These are phyloP conservation scores for Balaenoptera acutorostrata DNA, from an alignment of 2,113 vertebrate genomes.

Conservation along the genomic window DNA sequence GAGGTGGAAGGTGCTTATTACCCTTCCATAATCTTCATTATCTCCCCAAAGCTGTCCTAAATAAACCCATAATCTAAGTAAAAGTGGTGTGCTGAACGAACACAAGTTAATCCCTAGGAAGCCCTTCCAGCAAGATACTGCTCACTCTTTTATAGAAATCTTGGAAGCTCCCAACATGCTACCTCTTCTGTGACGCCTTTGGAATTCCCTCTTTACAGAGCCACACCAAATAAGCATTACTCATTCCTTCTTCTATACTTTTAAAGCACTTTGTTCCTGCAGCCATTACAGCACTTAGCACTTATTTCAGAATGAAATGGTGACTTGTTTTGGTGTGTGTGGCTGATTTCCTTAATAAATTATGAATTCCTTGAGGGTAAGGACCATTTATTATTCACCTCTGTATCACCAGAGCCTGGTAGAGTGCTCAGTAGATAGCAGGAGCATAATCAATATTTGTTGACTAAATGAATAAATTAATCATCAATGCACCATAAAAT, in stretches of 20 bases:
- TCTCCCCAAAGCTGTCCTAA: background rate
- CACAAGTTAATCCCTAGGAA: background rate
- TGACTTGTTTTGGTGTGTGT: background rate
- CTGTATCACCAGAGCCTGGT: background rate
- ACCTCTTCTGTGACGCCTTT: background rate
- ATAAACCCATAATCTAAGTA: background rate
- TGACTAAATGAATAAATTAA: conserved; percentile 24
- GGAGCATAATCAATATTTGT: background rate
- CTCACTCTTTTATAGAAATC: background rate
- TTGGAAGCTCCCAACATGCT: background rate
- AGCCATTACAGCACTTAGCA: background rate
- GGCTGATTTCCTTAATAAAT: background rate
- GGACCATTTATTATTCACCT: background rate
- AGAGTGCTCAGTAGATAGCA: background rate
- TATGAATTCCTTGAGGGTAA: background rate
- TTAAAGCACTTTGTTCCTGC: background rate
- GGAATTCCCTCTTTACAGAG: background rate
- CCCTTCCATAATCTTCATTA: background rate
- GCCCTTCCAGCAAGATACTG: background rate
- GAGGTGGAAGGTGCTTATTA: background rate
- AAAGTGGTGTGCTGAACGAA: background rate
- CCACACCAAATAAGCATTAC: background rate
- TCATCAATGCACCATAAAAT: background rate
- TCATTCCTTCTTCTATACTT: background rate
- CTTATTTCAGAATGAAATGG: background rate